These are phyloP conservation scores for Eudasyphora cyanicolor DNA, from an alignment of 2,888 invertebrate genomes.

Conservation along the genomic window DNA sequence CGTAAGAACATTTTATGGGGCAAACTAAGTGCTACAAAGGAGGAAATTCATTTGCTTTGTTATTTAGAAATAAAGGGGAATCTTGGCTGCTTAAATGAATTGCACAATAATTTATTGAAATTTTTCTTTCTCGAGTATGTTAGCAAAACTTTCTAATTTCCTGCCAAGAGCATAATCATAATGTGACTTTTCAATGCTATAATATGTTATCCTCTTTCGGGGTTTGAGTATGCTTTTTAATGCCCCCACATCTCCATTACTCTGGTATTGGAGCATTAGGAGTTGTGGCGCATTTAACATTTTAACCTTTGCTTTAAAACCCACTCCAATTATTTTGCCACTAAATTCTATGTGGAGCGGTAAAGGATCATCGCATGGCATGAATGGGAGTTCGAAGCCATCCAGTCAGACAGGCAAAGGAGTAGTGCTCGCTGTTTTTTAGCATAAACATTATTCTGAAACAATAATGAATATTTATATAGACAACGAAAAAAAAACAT, in stretches of 20 bases:
- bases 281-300: constrained; percentile 56
- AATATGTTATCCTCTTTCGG: constrained; percentile 23
- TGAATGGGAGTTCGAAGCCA: no score
- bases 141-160: neutral
- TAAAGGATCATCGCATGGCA: no score
- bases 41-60: no score
- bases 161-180: neutral
- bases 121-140: neutral
- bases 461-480: constrained; percentile 38
- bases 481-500: constrained; percentile 10
- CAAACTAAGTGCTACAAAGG: no score
- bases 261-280: neutral
- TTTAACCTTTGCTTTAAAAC: constrained; percentile 56
- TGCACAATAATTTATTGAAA: neutral
- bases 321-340: constrained; percentile 30
- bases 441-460: constrained; percentile 24
- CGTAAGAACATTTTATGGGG: no score
- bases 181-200: neutral
- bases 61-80: neutral
- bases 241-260: neutral
- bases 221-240: constrained; percentile 34
- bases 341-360: constrained; percentile 26
- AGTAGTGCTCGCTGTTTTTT: constrained; percentile 1
- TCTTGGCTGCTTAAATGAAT: neutral
- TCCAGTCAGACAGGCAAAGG: neutral